A percentile compares a stretch with the other conserved stretches of the same genome.
Evolutionary conservation across 2,888 invertebrate species (phyloP).

Genomic region (Tinea trinotella): DNA sequence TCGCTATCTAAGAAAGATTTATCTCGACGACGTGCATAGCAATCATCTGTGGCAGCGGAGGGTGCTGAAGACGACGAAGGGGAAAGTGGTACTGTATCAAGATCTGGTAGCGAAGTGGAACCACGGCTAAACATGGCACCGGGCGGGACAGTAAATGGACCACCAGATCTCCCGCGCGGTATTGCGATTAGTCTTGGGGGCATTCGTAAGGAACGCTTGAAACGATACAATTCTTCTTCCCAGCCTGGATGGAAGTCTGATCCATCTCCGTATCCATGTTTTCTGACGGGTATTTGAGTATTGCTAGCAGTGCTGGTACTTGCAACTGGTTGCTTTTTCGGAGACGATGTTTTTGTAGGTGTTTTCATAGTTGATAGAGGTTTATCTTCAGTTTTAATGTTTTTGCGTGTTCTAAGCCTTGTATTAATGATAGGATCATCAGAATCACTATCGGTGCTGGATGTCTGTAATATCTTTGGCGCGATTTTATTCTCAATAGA

Average conservation of each 20-base stretch:
- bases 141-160: slow-evolving; percentile 49
- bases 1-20: slow-evolving; percentile 74
- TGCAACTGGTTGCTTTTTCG: slow-evolving; percentile 45
- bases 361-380: slow-evolving; percentile 35
- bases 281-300: slow-evolving; percentile 37
- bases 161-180: slow-evolving; percentile 76
- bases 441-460: slow-evolving; percentile 57
- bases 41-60: slow-evolving; percentile 73
- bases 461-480: slow-evolving; percentile 37
- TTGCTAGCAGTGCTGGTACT: slow-evolving; percentile 48
- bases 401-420: slow-evolving; percentile 60
- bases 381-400: slow-evolving; percentile 61
- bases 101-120: slow-evolving; percentile 83
- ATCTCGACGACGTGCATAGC: slow-evolving; percentile 55
- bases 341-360: slow-evolving; percentile 44
- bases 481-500: slow-evolving; percentile 40
- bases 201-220: slow-evolving; percentile 86
- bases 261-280: slow-evolving; percentile 79
- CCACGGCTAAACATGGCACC: slow-evolving; percentile 70
- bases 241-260: slow-evolving; percentile 83
- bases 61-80: slow-evolving; percentile 76
- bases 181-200: slow-evolving; percentile 86
- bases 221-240: slow-evolving; percentile 88
- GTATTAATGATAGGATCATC: slow-evolving; percentile 51
- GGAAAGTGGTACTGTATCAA: slow-evolving; percentile 82